These are phyloP conservation scores for Pantherophis guttatus DNA, from an alignment of 2,113 vertebrate genomes.

Conservation along the genomic window DNA sequence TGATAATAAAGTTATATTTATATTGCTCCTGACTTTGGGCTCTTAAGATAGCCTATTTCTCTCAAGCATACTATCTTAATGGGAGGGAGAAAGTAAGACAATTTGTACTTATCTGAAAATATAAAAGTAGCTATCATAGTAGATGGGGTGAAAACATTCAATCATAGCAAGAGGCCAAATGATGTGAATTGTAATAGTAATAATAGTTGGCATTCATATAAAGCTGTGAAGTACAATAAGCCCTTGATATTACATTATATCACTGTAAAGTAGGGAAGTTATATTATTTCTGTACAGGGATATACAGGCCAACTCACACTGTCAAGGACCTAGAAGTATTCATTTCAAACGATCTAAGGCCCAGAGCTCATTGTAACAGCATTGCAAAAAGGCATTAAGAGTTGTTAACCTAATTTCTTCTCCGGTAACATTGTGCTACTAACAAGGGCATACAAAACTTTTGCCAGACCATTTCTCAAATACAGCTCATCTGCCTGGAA, in stretches of 20 bases:
- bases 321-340: too few species aligned
- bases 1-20: conserved; percentile 15
- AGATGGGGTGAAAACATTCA: conserved; percentile 13
- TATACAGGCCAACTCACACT: not conserved
- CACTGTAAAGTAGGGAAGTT: not conserved
- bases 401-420: too few species aligned
- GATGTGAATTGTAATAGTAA: not conserved
- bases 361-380: too few species aligned
- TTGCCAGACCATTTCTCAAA: too few species aligned
- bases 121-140: not conserved
- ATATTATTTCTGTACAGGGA: not conserved
- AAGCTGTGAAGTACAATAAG: not conserved
- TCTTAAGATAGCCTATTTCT: conserved; percentile 6
- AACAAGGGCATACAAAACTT: too few species aligned
- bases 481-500: too few species aligned
- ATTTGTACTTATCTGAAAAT: not conserved
- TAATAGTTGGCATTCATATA: not conserved
- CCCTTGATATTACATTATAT: not conserved
- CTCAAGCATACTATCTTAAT: not conserved
- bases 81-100: not conserved
- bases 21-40: conserved; percentile 28
- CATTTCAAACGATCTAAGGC: too few species aligned
- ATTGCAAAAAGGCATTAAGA: too few species aligned
- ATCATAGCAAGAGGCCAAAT: not conserved
- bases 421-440: too few species aligned